A percentile compares a stretch with the other conserved stretches of the same genome.
These are phyloP conservation scores for Geopemphigus sp. DNA, from an alignment of 1,140 invertebrate species.

Conservation along the genomic window DNA sequence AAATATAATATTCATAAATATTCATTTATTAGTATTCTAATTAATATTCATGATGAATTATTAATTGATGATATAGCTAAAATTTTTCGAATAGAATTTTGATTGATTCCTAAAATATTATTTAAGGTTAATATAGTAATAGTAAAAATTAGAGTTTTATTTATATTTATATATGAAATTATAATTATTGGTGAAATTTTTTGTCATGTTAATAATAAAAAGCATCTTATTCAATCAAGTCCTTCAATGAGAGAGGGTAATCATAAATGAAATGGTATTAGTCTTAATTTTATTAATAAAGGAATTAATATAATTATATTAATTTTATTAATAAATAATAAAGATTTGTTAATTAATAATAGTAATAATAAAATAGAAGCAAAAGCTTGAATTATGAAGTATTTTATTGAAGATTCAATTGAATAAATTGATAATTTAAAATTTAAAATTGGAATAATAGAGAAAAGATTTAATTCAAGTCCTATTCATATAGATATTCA, in stretches of 20 bases:
- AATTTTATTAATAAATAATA: background rate
- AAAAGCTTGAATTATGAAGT: too few relatives aligned
- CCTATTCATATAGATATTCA: background rate
- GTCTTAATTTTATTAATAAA: background rate
- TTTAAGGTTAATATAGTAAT: background rate
- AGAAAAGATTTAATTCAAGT: too few relatives aligned
- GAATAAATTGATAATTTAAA: too few relatives aligned
- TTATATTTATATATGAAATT: background rate
- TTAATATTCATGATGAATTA: background rate
- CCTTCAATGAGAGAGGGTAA: background rate
- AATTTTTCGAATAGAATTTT: background rate
- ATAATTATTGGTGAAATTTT: constrained; percentile 7
- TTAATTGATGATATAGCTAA: background rate
- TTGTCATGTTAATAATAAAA: background rate
- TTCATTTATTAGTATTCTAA: background rate
- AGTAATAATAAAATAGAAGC: too few relatives aligned
- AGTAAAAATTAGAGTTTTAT: background rate
- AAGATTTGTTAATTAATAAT: background rate
- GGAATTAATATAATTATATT: background rate
- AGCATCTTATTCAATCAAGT: background rate
- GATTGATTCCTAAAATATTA: background rate
- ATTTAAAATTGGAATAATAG: too few relatives aligned
- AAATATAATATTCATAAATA: background rate
- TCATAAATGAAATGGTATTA: constrained; percentile 3
- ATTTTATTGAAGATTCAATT: too few relatives aligned